Conservation (phyloP, 2,888 invertebrate genomes). For the Branchipolynoe longqiensis region DNA sequence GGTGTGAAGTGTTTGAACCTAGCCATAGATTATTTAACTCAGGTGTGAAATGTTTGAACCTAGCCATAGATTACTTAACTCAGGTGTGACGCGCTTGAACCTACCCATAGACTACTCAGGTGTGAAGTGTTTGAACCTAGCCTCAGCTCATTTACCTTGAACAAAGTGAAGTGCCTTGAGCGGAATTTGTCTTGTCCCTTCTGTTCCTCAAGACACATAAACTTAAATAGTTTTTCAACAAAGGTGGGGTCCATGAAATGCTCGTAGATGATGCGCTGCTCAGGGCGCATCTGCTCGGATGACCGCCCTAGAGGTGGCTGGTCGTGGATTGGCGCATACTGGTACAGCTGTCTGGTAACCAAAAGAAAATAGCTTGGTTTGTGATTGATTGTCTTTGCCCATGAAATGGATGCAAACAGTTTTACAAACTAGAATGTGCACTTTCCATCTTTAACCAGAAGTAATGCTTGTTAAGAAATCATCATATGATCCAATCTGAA, state of each 20-base stretch:
- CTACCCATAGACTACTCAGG: background rate
- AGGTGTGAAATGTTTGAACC: too few relatives aligned
- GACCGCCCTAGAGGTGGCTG: conserved; percentile 86
- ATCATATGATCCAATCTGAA: too few relatives aligned
- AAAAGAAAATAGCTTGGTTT: too few relatives aligned
- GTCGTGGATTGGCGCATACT: conserved; percentile 86
- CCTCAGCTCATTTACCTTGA: conserved; percentile 87
- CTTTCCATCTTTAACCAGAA: too few relatives aligned
- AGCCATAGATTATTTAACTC: too few relatives aligned
- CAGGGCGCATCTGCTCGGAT: conserved; percentile 84
- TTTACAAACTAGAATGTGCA: too few relatives aligned
- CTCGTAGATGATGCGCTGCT: conserved; percentile 86
- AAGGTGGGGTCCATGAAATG: conserved; percentile 87
- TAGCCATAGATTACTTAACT: too few relatives aligned
- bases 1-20: too few relatives aligned
- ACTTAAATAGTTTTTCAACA: conserved; percentile 87
- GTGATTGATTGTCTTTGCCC: too few relatives aligned
- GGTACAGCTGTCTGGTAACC: too few relatives aligned
- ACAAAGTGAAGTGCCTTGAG: conserved; percentile 86
- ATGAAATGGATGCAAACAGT: too few relatives aligned
- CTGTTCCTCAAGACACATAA: conserved; percentile 91
- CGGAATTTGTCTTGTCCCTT: conserved; percentile 92
- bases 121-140: background rate
- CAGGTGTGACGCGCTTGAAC: background rate
- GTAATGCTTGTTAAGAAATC: too few relatives aligned